Conservation (phyloP, 2,888 invertebrate species). For the Leptinotarsa tumamoca region DNA sequence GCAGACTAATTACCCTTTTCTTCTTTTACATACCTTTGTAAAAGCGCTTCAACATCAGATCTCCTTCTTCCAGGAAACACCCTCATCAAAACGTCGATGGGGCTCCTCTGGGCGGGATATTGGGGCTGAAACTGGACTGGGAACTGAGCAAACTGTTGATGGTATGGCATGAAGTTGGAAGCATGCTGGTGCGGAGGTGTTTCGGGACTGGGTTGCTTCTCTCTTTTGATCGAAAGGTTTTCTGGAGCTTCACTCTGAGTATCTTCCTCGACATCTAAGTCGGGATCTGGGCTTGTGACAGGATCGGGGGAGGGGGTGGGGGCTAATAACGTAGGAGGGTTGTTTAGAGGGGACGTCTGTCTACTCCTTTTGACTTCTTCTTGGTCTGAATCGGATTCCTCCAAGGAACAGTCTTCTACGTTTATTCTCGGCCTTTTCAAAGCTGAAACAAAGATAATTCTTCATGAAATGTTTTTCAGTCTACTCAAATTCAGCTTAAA, state of each 20-base stretch:
- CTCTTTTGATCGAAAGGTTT: constrained; percentile 80
- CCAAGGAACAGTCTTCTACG: constrained; percentile 65
- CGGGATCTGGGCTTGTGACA: constrained; percentile 62
- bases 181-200: constrained; percentile 63
- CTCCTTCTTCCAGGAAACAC: constrained; percentile 91
- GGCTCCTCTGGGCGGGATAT: constrained; percentile 73
- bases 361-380: constrained; percentile 61
- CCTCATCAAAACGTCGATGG: constrained; percentile 88
- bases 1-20: no score
- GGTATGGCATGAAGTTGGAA: constrained; percentile 67
- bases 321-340: constrained; percentile 61
- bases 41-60: constrained; percentile 85
- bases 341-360: constrained; percentile 61
- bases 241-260: constrained; percentile 76
- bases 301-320: constrained; percentile 63
- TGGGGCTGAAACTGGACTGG: constrained; percentile 65
- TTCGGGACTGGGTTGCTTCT: constrained; percentile 69
- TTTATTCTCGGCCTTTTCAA: constrained; percentile 67
- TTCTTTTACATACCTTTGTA: constrained; percentile 71
- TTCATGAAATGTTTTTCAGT: no score
- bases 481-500: no score
- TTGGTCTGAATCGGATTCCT: constrained; percentile 68
- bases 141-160: constrained; percentile 65
- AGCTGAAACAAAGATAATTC: constrained; percentile 56
- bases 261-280: constrained; percentile 69